Conservation (phyloP, 2,113 vertebrate genomes). For the Recurvirostra avosetta region DNA sequence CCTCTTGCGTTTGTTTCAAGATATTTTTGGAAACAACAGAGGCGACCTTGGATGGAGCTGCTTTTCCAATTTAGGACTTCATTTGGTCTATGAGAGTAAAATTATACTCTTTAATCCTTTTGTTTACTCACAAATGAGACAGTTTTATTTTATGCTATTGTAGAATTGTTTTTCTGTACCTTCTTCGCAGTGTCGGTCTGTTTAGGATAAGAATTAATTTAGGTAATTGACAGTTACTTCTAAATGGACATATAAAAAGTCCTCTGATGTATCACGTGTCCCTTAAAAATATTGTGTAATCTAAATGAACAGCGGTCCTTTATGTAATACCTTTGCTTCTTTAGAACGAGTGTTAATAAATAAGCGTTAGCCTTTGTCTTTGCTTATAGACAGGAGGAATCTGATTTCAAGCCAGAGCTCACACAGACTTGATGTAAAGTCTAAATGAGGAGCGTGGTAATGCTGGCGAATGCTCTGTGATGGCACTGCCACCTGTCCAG, state of each 20-base stretch:
- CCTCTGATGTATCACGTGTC: neutral
- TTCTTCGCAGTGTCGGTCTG: neutral
- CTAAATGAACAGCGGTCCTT: neutral
- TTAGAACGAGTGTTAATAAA: neutral
- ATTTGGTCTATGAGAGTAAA: constrained; percentile 69
- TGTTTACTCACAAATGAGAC: neutral
- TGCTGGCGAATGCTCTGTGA: neutral
- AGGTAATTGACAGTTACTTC: constrained; percentile 35
- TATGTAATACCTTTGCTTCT: constrained; percentile 33
- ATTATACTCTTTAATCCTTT: constrained; percentile 55
- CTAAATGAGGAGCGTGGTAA: constrained; percentile 64
- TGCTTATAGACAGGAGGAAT: constrained; percentile 36
- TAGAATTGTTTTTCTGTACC: neutral
- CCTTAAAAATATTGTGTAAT: constrained; percentile 31
- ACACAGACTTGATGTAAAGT: constrained; percentile 48
- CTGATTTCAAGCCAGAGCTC: constrained; percentile 56
- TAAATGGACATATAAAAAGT: neutral
- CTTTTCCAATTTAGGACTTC: constrained; percentile 92
- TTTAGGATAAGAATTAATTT: constrained; percentile 25
- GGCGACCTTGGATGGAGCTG: constrained; percentile 86
- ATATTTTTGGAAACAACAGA: constrained; percentile 91
- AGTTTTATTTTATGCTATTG: neutral
- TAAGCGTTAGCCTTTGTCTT: constrained; percentile 38
- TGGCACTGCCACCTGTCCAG: constrained; percentile 58
- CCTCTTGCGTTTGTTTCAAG: constrained; percentile 81